Evolutionary conservation across 1,140 invertebrate species (phyloP).

Genomic region (Leptinotarsa defecta): DNA sequence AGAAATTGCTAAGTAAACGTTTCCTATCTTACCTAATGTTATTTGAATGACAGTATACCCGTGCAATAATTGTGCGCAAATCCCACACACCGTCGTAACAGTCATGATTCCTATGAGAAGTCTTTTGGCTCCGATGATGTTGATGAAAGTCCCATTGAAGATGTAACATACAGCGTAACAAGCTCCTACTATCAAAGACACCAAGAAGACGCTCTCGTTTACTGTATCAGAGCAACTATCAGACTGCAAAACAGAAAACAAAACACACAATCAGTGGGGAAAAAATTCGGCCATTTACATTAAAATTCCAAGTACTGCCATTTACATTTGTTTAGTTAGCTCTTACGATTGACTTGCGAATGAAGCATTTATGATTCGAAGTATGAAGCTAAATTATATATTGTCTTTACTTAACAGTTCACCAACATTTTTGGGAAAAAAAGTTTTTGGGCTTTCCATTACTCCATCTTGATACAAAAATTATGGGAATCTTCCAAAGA

Average conservation of each 20-base stretch:
- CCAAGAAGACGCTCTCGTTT: constrained; percentile 57
- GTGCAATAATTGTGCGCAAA: constrained; percentile 37
- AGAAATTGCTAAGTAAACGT: not conserved
- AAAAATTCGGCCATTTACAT: no score
- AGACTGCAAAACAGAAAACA: constrained; percentile 21
- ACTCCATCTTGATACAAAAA: no score
- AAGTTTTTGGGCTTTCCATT: no score
- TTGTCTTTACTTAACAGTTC: no score
- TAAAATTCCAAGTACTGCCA: no score
- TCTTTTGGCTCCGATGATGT: constrained; percentile 57
- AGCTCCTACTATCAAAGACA: constrained; percentile 58
- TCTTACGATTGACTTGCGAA: no score
- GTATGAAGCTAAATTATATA: no score
- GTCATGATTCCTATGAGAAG: constrained; percentile 37
- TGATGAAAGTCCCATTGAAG: constrained; percentile 60
- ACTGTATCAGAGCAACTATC: constrained; percentile 44
- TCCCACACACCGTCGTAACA: constrained; percentile 34
- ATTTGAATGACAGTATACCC: constrained; percentile 15
- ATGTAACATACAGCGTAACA: constrained; percentile 59
- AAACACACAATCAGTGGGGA: no score
- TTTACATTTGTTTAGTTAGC: no score
- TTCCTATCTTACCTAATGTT: constrained; percentile 25
- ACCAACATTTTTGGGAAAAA: no score
- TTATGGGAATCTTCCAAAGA: no score
- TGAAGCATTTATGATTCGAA: no score